Base-by-base conservation (phyloP, 2,797 vertebrate genomes). In the Sandelia bainsii region DNA sequence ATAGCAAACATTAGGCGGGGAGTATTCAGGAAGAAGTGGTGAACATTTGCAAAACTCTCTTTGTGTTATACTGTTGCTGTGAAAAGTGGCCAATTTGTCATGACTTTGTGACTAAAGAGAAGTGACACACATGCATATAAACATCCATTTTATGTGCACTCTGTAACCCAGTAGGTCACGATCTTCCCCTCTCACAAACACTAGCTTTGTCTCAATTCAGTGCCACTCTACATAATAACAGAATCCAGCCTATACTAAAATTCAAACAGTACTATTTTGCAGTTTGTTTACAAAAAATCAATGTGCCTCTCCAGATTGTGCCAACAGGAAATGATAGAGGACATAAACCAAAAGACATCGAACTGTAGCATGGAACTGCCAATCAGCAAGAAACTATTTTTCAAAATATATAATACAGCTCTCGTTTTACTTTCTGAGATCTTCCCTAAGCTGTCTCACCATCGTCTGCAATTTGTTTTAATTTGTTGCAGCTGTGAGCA, bases 91-190 rank as follows among this genome's bases (percentile, higher is more conserved):
- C 25, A 51, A 58, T 75, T 59, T 39, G 39, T 50, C 17, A n/a
- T 9, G 6, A 69, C n/a, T 69, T 69, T 76, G 79, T 74, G 73
- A 60, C 63, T 63, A 0, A 65, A 68, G 23, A 72, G 57, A 61
- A 50, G 50, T 58, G 57, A 69, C 67, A 59, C 32, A 72, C 62
- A 54, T 65, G 61, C 17, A 79, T 25, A 20, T 29, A 25, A 50
- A 46, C n/a, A 8, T 11, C 2, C n/a, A n/a, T 46, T 46, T 34
- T 5, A 2, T 8, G 6, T 19, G 16, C 7, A 45, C 17, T 45
- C 17, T 19, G 16, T 7, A 45, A 67, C 19, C 49, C 14, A 48
- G 39, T 32, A 56, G 32, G 17, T 27, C 22, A 22, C 10, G 14
- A 23, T 46, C 22, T 19, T n/a, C 4, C 3, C 27, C 3, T 29